These are phyloP conservation scores for Mylabris phalerata DNA, from an alignment of 1,140 invertebrate species.

Conservation along the genomic window DNA sequence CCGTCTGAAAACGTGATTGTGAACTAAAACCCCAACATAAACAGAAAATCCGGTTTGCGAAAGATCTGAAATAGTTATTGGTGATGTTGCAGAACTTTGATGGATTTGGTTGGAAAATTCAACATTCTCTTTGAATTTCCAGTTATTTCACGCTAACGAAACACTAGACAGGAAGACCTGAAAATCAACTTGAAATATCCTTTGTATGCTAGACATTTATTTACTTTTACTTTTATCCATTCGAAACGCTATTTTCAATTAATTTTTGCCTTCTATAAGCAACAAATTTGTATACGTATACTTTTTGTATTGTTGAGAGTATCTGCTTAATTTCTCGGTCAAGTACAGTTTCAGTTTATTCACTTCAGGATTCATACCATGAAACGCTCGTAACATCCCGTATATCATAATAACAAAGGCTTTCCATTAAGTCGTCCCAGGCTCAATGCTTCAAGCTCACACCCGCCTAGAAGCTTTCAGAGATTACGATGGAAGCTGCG, in stretches of 20 bases:
- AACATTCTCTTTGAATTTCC: too few species aligned
- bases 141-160: too few species aligned
- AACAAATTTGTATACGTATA: neutral
- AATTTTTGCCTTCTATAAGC: too few species aligned
- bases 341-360: neutral
- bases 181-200: too few species aligned
- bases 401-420: slow-evolving; percentile 17
- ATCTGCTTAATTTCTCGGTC: slow-evolving; percentile 4
- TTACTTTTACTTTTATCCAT: too few species aligned
- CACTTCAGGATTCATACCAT: slow-evolving; percentile 5
- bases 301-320: neutral
- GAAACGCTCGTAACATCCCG: slow-evolving; percentile 10
- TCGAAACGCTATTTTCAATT: too few species aligned
- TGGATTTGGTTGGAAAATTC: too few species aligned
- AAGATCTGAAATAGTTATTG: neutral
- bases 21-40: slow-evolving; percentile 16
- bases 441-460: slow-evolving; percentile 12
- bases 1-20: slow-evolving; percentile 5
- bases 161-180: too few species aligned
- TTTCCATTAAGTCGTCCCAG: slow-evolving; percentile 15
- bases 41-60: slow-evolving; percentile 12
- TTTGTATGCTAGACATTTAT: too few species aligned
- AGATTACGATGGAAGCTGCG: slow-evolving; percentile 31
- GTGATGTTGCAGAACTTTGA: too few species aligned
- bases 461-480: slow-evolving; percentile 24